A percentile compares a stretch with the other conserved stretches of the same genome.
Evolutionary conservation across 2,888 invertebrate genomes (phyloP).

Genomic region (Lypha dubia): DNA sequence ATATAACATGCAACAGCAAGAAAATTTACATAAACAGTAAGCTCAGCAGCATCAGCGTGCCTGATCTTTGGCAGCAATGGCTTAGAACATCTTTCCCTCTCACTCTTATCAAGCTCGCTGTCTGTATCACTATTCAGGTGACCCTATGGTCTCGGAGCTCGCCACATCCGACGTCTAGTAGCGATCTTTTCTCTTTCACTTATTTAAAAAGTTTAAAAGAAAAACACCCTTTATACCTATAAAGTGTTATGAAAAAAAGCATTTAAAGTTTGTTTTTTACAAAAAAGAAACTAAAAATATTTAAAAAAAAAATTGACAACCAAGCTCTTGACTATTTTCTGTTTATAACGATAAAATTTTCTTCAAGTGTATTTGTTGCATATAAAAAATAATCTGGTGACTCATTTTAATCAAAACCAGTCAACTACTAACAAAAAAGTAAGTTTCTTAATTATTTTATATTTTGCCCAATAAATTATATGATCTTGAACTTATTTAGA

Average conservation of each 20-base stretch:
- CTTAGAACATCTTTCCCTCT: no score
- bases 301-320: background rate
- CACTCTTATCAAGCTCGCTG: no score
- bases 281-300: background rate
- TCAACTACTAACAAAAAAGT: background rate
- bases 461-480: constrained; percentile 2
- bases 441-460: background rate
- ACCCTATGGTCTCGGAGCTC: no score
- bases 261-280: constrained; percentile 3
- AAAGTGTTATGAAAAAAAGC: background rate
- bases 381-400: background rate
- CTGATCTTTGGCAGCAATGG: no score
- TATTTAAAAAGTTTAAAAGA: no score
- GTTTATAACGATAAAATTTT: background rate
- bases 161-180: no score
- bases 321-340: constrained; percentile 19
- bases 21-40: no score
- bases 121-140: no score
- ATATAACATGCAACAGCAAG: no score
- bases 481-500: constrained; percentile 43
- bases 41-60: no score
- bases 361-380: background rate
- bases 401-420: background rate
- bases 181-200: no score
- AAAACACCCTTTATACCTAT: background rate